Evolutionary conservation across 2,888 invertebrate genomes (phyloP), one percentile per base, ranked within the genome.

Genomic region (Elmis aenea): DNA sequence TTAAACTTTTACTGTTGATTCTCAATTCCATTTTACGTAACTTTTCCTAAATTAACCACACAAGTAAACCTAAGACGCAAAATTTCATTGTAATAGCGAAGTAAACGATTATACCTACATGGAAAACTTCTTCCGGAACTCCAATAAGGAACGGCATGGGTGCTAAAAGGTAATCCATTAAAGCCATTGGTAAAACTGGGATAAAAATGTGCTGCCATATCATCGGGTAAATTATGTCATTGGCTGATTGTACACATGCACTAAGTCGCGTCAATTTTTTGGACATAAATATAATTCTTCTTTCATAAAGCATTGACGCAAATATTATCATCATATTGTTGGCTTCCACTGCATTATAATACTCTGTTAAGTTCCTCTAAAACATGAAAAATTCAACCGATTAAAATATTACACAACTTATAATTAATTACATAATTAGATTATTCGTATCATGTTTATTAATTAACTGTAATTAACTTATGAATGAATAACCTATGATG

Each of bases 101-200:
- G n/a, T n/a, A n/a, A n/a, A n/a, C n/a, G n/a, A n/a, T n/a, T n/a
- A n/a, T n/a, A n/a, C n/a, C n/a, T 66, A 88, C 85, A 77, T 83
- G 73, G 70, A 92, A 79, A 32, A 92, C 84, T 55, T 79, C 77
- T 47, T 84, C 77, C 48, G 95, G 95, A 45, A 96, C 91, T 42
- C 97, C 97, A 59, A 97, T 94, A 26, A 97, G 74, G 72, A 89
- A 97, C 26, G 97, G 97, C 96, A 97, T 97, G 1, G 97, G 97
- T 8, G 97, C 97, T 52, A 85, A 73, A 49, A 93, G 71, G 67
- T 91, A 91, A 68, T 95, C 96, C 50, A 87, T 82, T 44, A 96
- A 76, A 60, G 86, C 81, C 64, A 82, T 77, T 12, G 96, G 95
- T 58, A 96, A 71, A 52, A 97, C 86, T 32, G 96, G 96, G 68